Conservation (phyloP, 2,888 invertebrate genomes). For the Lumbricus terrestris region DNA sequence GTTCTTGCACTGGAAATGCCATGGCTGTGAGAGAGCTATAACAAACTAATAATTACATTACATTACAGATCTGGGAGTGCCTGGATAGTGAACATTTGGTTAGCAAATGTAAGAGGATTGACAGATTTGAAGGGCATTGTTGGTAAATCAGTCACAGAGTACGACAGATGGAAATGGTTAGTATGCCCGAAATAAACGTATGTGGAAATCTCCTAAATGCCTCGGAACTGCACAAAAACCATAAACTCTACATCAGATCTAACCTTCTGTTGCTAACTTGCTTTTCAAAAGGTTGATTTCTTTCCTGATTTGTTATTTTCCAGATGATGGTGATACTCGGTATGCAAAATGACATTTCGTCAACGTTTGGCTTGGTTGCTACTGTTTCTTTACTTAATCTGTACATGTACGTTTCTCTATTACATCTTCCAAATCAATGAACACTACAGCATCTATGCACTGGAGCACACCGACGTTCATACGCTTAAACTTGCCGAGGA, state of each 20-base stretch:
- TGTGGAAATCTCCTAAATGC: no score
- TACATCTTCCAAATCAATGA: slow-evolving; percentile 15
- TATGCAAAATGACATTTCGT: slow-evolving; percentile 16
- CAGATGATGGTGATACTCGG: background rate
- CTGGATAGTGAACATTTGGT: no score
- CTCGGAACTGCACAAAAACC: no score
- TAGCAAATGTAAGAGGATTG: no score
- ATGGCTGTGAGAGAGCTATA: no score
- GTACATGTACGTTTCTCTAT: background rate
- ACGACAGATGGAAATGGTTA: no score
- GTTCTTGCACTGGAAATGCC: no score
- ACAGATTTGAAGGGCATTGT: no score
- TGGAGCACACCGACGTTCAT: slow-evolving; percentile 10
- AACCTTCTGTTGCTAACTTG: background rate
- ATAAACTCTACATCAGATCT: no score
- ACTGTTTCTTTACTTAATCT: background rate
- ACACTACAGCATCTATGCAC: slow-evolving; percentile 16
- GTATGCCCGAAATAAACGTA: no score
- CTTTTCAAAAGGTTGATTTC: background rate
- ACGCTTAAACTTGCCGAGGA: background rate
- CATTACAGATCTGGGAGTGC: no score
- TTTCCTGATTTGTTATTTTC: background rate
- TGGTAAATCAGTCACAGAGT: background rate
- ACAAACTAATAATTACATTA: no score
- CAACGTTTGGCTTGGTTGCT: slow-evolving; percentile 8